These are phyloP conservation scores for Lutjanus argentimaculatus DNA, from an alignment of 2,797 vertebrate species.

Conservation along the genomic window DNA sequence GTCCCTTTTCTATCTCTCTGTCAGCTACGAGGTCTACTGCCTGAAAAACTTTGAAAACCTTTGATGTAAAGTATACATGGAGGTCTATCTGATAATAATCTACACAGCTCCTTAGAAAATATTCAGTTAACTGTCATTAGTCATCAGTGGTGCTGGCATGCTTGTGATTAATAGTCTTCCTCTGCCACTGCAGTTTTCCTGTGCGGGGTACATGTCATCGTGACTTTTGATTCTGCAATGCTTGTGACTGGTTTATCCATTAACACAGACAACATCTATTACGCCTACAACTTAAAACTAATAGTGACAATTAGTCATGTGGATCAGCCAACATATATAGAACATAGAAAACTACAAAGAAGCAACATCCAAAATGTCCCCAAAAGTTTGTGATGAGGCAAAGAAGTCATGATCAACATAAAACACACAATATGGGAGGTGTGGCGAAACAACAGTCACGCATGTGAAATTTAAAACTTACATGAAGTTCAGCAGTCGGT, in stretches of 20 bases:
- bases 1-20: too few relatives aligned
- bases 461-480: not conserved
- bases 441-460: not conserved
- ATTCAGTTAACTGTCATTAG: not conserved
- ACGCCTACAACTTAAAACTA: not conserved
- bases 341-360: not conserved
- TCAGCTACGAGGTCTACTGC: too few relatives aligned
- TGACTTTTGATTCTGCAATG: not conserved
- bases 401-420: not conserved
- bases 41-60: too few relatives aligned
- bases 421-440: not conserved
- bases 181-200: constrained; percentile 5
- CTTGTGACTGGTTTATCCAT: constrained; percentile 7
- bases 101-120: not conserved
- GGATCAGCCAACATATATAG: not conserved
- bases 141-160: not conserved
- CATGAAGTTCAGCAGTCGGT: not conserved
- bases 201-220: not conserved
- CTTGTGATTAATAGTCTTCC: not conserved
- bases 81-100: too few relatives aligned
- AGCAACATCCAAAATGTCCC: not conserved
- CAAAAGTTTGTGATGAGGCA: not conserved
- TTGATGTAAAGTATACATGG: too few relatives aligned
- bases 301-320: not conserved
- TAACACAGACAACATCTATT: not conserved